These are phyloP conservation scores for Zosterops borbonicus DNA, from an alignment of 2,113 vertebrate species.

Conservation along the genomic window DNA sequence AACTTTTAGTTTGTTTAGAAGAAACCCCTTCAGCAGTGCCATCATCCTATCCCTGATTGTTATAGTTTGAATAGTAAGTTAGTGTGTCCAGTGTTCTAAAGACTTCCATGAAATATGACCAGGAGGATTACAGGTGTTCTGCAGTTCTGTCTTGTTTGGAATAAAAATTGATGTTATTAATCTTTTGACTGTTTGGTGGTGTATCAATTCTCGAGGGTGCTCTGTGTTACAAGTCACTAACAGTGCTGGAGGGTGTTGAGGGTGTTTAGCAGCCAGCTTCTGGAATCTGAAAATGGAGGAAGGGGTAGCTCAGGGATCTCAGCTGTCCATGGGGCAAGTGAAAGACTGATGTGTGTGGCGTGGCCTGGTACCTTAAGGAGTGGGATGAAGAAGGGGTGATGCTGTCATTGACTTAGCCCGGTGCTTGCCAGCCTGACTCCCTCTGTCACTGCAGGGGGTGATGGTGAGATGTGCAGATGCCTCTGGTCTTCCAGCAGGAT, in stretches of 20 bases:
- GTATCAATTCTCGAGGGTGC: not conserved
- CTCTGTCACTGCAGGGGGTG: not conserved
- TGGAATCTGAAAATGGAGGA: not conserved
- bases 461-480: not conserved
- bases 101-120: not conserved
- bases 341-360: not conserved
- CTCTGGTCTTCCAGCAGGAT: not conserved
- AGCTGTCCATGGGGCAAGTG: accelerated
- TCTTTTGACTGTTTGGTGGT: not conserved
- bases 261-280: not conserved
- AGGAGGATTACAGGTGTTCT: not conserved
- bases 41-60: not conserved
- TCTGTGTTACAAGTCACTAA: not conserved
- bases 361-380: not conserved
- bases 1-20: slow-evolving; percentile 53
- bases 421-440: not conserved
- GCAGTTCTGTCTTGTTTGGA: slow-evolving; percentile 31
- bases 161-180: slow-evolving; percentile 41
- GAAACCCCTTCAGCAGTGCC: not conserved
- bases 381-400: not conserved
- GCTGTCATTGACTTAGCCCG: accelerated
- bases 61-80: not conserved
- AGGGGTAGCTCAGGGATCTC: not conserved
- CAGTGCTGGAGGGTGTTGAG: not conserved
- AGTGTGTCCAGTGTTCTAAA: slow-evolving; percentile 18